phyloP scores from a whole-genome alignment of 64 coral and sea anemone genomes.

The Anthopleura sola region DNA sequence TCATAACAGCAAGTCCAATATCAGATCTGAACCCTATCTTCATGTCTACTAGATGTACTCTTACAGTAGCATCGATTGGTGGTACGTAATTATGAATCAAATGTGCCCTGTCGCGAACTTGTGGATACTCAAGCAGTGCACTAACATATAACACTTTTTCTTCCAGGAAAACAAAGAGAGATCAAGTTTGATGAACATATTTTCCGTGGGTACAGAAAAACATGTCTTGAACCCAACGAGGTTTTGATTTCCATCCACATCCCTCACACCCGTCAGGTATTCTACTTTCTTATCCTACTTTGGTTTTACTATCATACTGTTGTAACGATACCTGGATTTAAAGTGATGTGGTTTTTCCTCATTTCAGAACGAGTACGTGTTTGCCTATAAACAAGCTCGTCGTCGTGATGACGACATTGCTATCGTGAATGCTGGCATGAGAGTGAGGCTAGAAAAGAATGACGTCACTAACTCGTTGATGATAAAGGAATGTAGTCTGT shows the following conservation, averaged over 20 bases:
- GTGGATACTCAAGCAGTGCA: too few relatives aligned
- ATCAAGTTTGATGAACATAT: slow-evolving; percentile 72
- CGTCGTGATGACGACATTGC: slow-evolving; percentile 89
- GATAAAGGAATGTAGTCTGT: slow-evolving; percentile 68
- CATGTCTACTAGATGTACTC: slow-evolving; percentile 68
- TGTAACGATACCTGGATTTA: too few relatives aligned
- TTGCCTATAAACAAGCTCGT: slow-evolving; percentile 83
- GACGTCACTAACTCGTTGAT: slow-evolving; percentile 34
- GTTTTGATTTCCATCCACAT: slow-evolving; percentile 47
- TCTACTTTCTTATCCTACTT: not conserved
- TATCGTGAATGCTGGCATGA: slow-evolving; percentile 89
- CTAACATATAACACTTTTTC: too few relatives aligned
- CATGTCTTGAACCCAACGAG: slow-evolving; percentile 51
- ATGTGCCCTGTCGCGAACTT: too few relatives aligned
- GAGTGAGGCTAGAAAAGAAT: slow-evolving; percentile 37
- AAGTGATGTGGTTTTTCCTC: too few relatives aligned
- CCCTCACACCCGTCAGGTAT: slow-evolving; percentile 61
- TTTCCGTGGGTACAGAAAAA: slow-evolving; percentile 61
- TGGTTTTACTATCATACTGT: too few relatives aligned
- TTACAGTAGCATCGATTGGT: slow-evolving; percentile 57
- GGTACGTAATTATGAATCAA: too few relatives aligned
- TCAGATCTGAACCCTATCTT: slow-evolving; percentile 87
- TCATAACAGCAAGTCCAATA: slow-evolving; percentile 93
- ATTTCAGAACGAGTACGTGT: slow-evolving; percentile 73
- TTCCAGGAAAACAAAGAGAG: slow-evolving; percentile 44